phyloP scores from a whole-genome alignment of 2,113 vertebrate species.

The Chitala chitala region DNA sequence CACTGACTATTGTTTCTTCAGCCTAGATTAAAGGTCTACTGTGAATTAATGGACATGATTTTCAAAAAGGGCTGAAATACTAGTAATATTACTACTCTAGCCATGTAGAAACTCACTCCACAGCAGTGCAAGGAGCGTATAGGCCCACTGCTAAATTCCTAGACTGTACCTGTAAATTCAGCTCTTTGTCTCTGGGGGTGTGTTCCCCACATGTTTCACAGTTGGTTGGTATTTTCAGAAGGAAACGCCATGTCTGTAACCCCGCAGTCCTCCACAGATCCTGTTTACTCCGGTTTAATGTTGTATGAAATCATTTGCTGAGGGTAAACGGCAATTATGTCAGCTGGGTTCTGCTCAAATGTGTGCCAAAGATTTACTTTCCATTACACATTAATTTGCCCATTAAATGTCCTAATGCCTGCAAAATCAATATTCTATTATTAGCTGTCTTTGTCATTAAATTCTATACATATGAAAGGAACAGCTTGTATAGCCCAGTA shows the following conservation, averaged over 20 bases:
- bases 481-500: not conserved
- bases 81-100: too few relatives aligned
- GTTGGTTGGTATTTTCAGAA: conserved; percentile 43
- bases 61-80: too few relatives aligned
- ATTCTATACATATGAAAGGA: not conserved
- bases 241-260: conserved; percentile 12
- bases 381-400: conserved; percentile 27
- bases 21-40: too few relatives aligned
- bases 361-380: conserved; percentile 25
- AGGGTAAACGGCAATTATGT: conserved; percentile 18
- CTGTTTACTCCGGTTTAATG: conserved; percentile 21
- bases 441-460: not conserved
- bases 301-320: conserved; percentile 22
- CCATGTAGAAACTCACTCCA: too few relatives aligned
- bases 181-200: conserved; percentile 58
- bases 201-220: conserved; percentile 54
- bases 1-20: too few relatives aligned
- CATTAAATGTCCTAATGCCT: conserved; percentile 2
- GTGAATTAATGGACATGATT: not conserved
- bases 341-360: conserved; percentile 18
- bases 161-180: not conserved
- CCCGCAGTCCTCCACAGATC: not conserved
- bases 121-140: too few relatives aligned
- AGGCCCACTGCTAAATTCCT: not conserved
- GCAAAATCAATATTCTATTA: conserved; percentile 29